phyloP scores from a whole-genome alignment of 2,888 invertebrate genomes.

The Lysandra bellargus region DNA sequence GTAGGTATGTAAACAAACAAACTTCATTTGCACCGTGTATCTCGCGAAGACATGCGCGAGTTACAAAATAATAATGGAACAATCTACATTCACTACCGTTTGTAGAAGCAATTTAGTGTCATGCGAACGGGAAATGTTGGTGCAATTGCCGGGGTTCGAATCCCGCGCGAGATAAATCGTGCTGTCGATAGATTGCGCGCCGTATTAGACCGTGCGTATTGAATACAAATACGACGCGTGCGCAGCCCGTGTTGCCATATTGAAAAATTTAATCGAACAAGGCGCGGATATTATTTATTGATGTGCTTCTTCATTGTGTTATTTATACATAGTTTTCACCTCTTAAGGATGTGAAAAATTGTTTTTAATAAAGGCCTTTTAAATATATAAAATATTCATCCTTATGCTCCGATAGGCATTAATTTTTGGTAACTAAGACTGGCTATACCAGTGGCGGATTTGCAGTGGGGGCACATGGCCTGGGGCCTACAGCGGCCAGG shows the following conservation, averaged over 20 bases:
- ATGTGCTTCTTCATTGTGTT: background rate
- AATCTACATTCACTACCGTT: constrained; percentile 69
- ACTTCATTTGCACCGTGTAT: background rate
- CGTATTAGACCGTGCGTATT: constrained; percentile 70
- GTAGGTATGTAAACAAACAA: background rate
- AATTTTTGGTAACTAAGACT: background rate
- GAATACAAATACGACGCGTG: constrained; percentile 69
- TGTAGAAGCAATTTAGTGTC: constrained; percentile 72
- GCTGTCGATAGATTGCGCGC: constrained; percentile 66
- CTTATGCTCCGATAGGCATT: background rate
- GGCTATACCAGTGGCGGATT: background rate
- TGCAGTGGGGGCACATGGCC: too few species aligned
- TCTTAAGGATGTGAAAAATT: background rate
- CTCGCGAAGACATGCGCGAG: constrained; percentile 16
- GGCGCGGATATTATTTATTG: constrained; percentile 2
- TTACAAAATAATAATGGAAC: constrained; percentile 64
- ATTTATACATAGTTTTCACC: background rate
- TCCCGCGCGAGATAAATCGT: constrained; percentile 66
- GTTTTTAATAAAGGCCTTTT: background rate
- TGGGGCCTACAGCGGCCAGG: too few species aligned
- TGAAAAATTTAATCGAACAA: constrained; percentile 28
- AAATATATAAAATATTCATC: background rate
- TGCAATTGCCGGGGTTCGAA: constrained; percentile 66
- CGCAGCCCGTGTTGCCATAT: constrained; percentile 39
- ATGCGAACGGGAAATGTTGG: constrained; percentile 67